Base-by-base conservation (phyloP, 2,888 invertebrate species). In the Nephrotoma flavescens region DNA sequence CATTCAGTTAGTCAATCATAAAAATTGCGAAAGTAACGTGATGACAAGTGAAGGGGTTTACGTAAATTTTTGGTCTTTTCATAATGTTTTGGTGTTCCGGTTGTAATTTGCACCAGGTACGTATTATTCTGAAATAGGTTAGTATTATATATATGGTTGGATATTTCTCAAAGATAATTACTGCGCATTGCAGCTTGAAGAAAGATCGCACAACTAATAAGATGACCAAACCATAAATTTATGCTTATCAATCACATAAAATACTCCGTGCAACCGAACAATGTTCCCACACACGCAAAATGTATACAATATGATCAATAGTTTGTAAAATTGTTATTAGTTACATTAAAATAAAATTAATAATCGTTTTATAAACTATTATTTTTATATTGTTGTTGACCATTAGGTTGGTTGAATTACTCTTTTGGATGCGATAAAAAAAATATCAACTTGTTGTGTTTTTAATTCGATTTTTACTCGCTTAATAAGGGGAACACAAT, bases 401-500 rank as follows among this genome's bases (percentile, higher is more conserved):
- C 9, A 71, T 71, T 71, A 71, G 71, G 71, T 31, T 71, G 71
- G 71, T 71, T 71, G 31, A 31, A 31, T 71, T 71, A 71, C 71
- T 71, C 71, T 71, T 31, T 71, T 71, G 31, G 71, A 71, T 71
- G 19, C 71, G 71, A 71, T 71, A 31, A 71, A 31, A n/a, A 71
- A 71, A 57, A 71, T 19, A 71, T 71, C 71, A 71, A 71, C 71
- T 71, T 71, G 71, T 31, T 71, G 71, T 71, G 31, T 71, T 19
- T 71, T 71, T 31, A 71, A 71, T 71, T 31, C 71, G 31, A 71
- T 71, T 71, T 71, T 84, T 84, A 42, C 42, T 84, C 84, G 84
- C 84, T 84, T 42, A 42, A 84, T 84, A 84, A 84, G 84, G 84
- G 84, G 84, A 84, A 84, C 84, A 84, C 9, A 42, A 84, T 42